Percentiles rank a stretch among this genome's conserved stretches.
These are phyloP conservation scores for Aphelenchoides besseyi DNA, from an alignment of 1,140 invertebrate species.

Conservation along the genomic window DNA sequence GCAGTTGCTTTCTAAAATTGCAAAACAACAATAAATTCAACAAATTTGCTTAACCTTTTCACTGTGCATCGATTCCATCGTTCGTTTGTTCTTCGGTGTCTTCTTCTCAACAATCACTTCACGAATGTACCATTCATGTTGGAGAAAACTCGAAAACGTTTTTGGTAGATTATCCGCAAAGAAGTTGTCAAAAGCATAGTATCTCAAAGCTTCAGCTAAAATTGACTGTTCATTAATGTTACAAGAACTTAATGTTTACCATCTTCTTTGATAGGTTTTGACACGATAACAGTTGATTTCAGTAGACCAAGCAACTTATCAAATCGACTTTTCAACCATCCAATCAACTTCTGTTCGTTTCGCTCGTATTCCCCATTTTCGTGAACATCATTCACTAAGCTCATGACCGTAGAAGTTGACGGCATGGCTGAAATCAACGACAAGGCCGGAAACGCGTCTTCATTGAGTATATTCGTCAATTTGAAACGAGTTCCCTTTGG, in stretches of 20 bases:
- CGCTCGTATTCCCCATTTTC: constrained; percentile 7
- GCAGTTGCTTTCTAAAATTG: not conserved
- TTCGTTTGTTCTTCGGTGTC: not conserved
- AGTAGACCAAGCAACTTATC: not conserved
- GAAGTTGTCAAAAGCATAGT: constrained; percentile 3
- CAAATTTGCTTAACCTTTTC: not conserved
- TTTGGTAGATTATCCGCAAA: not conserved
- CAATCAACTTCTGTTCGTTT: constrained; percentile 2
- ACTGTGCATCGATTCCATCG: not conserved
- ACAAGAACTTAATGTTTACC: not conserved
- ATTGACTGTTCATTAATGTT: not conserved
- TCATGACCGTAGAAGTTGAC: not conserved
- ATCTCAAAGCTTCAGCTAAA: not conserved
- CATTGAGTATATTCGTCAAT: constrained; percentile 1
- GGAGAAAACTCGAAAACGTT: not conserved
- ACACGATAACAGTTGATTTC: not conserved
- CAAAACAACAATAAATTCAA: not conserved
- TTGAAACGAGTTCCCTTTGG: not conserved
- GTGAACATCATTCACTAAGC: not conserved
- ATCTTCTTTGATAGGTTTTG: not conserved
- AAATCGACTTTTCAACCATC: not conserved
- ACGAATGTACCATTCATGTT: not conserved
- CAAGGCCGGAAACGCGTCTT: not conserved
- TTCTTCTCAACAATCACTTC: not conserved
- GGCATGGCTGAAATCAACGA: not conserved